phyloP scores from a whole-genome alignment of 1,140 invertebrate species.

The Brevipalpus yothersi region DNA sequence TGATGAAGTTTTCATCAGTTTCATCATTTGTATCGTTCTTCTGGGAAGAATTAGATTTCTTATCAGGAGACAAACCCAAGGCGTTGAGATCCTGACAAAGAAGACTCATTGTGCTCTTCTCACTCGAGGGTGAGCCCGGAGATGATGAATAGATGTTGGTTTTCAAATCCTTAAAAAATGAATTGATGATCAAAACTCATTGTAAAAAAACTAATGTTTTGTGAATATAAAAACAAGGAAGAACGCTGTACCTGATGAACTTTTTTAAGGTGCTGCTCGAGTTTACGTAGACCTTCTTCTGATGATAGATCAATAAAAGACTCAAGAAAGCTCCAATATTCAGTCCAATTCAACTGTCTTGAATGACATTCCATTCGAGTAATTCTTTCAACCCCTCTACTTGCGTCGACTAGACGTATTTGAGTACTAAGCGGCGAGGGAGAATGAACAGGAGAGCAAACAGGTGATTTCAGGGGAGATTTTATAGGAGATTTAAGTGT shows the following conservation, averaged over 20 bases:
- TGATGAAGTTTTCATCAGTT: neutral
- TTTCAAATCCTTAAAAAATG: neutral
- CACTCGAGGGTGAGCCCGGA: neutral
- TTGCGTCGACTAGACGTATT: constrained; percentile 41
- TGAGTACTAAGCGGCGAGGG: constrained; percentile 14
- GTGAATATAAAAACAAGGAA: neutral
- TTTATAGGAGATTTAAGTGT: constrained; percentile 39
- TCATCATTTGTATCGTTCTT: neutral
- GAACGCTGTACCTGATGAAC: neutral
- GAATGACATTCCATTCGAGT: constrained; percentile 47
- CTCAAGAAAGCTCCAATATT: constrained; percentile 69
- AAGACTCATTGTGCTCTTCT: neutral
- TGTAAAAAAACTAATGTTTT: neutral
- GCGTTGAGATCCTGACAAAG: neutral
- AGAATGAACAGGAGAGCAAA: constrained; percentile 20
- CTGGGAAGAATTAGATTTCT: neutral
- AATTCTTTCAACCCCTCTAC: constrained; percentile 57
- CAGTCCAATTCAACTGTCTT: constrained; percentile 52
- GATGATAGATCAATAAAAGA: constrained; percentile 45
- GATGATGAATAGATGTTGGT: neutral
- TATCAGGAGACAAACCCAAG: neutral
- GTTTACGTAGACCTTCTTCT: constrained; percentile 34
- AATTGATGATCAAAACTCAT: neutral
- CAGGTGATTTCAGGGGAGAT: too few relatives aligned
- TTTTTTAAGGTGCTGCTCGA: constrained; percentile 40